Conservation (phyloP, 2,888 invertebrate genomes). For the Meteorus cinctellus region DNA sequence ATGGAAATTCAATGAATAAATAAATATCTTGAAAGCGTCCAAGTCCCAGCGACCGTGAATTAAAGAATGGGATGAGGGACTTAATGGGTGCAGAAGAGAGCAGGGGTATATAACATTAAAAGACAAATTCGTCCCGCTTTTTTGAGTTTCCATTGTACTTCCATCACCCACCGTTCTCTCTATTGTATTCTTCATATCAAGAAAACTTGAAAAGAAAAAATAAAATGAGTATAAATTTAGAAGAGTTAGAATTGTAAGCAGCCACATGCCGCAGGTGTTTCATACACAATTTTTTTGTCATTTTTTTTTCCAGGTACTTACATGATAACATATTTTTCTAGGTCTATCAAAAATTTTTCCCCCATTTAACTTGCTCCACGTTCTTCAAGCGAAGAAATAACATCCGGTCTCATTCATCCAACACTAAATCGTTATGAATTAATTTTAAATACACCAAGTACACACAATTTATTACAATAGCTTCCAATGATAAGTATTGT, state of each 20-base stretch:
- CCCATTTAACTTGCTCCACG: background rate
- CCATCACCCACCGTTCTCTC: constrained; percentile 56
- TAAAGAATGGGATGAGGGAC: background rate
- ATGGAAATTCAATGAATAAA: constrained; percentile 52
- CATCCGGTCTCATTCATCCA: background rate
- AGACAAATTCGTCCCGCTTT: constrained; percentile 31
- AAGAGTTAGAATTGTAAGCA: constrained; percentile 17
- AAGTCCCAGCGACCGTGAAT: background rate
- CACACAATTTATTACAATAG: background rate
- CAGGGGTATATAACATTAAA: background rate
- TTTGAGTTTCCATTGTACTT: constrained; percentile 56
- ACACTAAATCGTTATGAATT: background rate
- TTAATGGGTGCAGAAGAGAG: background rate
- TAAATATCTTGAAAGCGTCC: constrained; percentile 46
- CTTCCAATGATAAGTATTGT: background rate
- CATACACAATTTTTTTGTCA: constrained; percentile 8
- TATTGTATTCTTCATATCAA: constrained; percentile 21
- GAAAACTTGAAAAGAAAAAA: constrained; percentile 8
- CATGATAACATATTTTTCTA: constrained; percentile 12
- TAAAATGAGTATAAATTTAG: constrained; percentile 5
- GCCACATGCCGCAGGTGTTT: constrained; percentile 60
- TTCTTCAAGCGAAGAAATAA: background rate
- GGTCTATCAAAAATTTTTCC: background rate
- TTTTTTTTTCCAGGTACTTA: constrained; percentile 2
- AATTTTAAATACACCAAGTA: background rate